Evolutionary conservation across 2,113 vertebrate genomes (phyloP).

Genomic region (Loxodonta africana): DNA sequence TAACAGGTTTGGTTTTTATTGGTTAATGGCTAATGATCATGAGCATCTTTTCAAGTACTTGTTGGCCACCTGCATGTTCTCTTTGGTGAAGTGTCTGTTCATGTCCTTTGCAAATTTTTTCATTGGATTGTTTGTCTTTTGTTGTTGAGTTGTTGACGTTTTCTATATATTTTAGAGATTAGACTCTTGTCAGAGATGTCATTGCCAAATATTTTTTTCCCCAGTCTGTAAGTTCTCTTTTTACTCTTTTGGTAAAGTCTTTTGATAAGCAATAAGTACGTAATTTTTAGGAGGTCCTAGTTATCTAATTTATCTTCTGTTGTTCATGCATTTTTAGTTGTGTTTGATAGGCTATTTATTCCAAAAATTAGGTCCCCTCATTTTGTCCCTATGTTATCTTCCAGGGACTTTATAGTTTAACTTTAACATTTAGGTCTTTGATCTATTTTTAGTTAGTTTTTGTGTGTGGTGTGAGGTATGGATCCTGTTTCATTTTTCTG

Average conservation of each 20-base stretch:
- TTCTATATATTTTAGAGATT: neutral
- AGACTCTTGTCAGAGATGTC: neutral
- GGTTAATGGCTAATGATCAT: no score
- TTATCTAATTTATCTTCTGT: neutral
- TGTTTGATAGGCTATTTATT: neutral
- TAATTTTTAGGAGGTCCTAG: no score
- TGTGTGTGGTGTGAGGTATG: neutral
- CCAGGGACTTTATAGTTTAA: neutral
- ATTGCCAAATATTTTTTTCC: neutral
- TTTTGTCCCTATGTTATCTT: neutral
- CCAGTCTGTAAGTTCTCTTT: neutral
- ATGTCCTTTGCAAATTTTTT: neutral
- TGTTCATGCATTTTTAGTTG: neutral
- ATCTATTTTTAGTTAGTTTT: neutral
- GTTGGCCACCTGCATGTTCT: no score
- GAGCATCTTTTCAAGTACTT: no score
- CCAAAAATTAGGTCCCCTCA: neutral
- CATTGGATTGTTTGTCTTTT: neutral
- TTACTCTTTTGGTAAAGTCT: neutral
- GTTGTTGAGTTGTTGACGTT: neutral
- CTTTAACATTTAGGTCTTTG: neutral
- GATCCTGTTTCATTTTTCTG: neutral
- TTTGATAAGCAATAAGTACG: neutral
- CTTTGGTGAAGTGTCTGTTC: neutral
- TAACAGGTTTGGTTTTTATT: no score